Conservation (phyloP, 2,888 invertebrate genomes). For the Drosophila macrospina region DNA sequence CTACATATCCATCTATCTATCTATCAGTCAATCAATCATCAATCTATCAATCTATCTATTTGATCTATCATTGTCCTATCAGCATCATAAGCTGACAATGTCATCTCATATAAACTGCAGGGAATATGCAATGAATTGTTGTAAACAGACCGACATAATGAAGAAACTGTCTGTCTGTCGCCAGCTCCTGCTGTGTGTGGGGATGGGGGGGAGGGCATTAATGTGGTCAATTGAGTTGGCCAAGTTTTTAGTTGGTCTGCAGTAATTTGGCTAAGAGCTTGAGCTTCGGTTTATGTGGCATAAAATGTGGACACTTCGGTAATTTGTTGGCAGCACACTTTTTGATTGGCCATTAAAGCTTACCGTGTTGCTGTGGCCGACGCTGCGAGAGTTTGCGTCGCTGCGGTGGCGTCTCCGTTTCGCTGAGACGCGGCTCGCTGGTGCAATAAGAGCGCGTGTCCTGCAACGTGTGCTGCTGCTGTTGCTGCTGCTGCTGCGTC, state of each 20-base stretch:
- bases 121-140: conserved; percentile 9
- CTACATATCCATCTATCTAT: too few species aligned
- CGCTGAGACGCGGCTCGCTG: conserved; percentile 88
- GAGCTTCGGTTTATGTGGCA: conserved; percentile 55
- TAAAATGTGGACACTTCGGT: conserved; percentile 66
- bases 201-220: conserved; percentile 32
- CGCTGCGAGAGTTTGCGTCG: conserved; percentile 85
- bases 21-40: too few species aligned
- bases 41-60: background rate
- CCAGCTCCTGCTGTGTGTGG: conserved; percentile 23
- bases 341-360: conserved; percentile 67
- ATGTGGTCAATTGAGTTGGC: conserved; percentile 39
- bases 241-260: conserved; percentile 36
- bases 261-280: conserved; percentile 69
- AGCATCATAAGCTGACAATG: background rate
- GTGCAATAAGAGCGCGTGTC: conserved; percentile 87
- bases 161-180: conserved; percentile 15
- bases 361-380: conserved; percentile 84
- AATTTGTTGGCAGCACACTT: conserved; percentile 59
- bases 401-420: conserved; percentile 88
- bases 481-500: conserved; percentile 83
- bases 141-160: conserved; percentile 13
- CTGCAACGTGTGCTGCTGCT: conserved; percentile 83
- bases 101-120: background rate
- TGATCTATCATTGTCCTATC: background rate